Base-by-base conservation (phyloP, 2,113 vertebrate genomes). In the Apteryx mantelli region DNA sequence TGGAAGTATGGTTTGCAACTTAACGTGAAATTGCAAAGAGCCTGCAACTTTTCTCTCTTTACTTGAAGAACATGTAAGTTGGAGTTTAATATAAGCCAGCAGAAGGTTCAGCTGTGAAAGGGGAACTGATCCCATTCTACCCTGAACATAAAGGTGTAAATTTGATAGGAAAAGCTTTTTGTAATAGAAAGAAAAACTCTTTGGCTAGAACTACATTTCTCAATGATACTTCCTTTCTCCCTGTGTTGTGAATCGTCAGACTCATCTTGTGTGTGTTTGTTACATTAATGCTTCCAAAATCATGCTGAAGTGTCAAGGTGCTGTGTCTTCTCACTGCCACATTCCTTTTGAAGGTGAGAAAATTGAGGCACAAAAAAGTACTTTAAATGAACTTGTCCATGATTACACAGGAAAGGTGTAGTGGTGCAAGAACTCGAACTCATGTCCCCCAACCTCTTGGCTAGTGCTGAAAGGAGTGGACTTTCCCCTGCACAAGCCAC, bases 311-410 rank as follows among this genome's bases (percentile, higher is more conserved):
- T 48, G 14, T 56, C 53, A 71, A 68, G 52, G 28, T 84, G 16
- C 40, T 58, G 7, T 0, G 0, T 74, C 13, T 86, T 82, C 34
- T 36, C 2, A 1, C 2, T 15, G 9, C 60, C 14, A 24, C 46
- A 42, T 84, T 82, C 44, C 36, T 26, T 85, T 94, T 79, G 66
- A 53, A 70, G 38, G 11, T 40, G 38, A 32, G 11, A 22, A 58
- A 82, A 17, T 61, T 82, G 82, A 73, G 70, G 44, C 19, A 53
- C 11, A 48, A 64, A 82, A 36, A 78, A 66, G 26, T 38, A 38
- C 36, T 38, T 38, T 50, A 90, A 68, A 55, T 8, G 16, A 30
- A 19, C 13, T 87, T 1, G 0, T 17, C 38, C 5, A 0, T 36
- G 60, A 58, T 28, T 20, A 40, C 34, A 9, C 9, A 36, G 60